Conservation (phyloP, 2,797 vertebrate species). For the Schizopygopsis pylzovi region DNA sequence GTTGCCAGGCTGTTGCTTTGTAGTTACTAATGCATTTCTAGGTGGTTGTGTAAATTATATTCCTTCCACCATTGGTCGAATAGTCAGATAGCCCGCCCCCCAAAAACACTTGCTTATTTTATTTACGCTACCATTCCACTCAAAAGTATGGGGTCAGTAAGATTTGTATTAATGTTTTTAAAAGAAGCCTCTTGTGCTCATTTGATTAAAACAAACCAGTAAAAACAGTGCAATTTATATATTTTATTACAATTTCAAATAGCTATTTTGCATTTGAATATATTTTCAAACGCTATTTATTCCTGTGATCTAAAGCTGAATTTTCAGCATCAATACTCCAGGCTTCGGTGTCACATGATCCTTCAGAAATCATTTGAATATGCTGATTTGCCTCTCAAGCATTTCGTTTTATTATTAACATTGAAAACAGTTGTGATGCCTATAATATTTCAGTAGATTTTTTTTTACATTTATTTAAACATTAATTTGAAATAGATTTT, state of each 20-base stretch:
- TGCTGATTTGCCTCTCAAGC: not conserved
- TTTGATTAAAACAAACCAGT: not conserved
- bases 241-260: not conserved
- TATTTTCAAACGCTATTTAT: not conserved
- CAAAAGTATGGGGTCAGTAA: not conserved
- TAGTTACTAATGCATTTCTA: not conserved
- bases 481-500: too few species aligned
- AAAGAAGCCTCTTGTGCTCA: not conserved
- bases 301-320: not conserved
- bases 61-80: not conserved
- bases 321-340: not conserved
- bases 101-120: not conserved
- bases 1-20: not conserved
- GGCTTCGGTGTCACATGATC: not conserved
- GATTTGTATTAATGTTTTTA: not conserved
- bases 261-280: not conserved
- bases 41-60: not conserved
- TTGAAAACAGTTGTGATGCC: too few species aligned
- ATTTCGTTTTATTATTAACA: not conserved
- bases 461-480: too few species aligned
- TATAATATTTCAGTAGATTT: too few species aligned
- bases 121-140: not conserved
- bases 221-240: not conserved
- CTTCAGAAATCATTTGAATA: not conserved
- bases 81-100: not conserved